A percentile compares a stretch with the other conserved stretches of the same genome.
These are phyloP conservation scores for Anisognathus igniventris DNA, from an alignment of 2,797 vertebrate species.

Conservation along the genomic window DNA sequence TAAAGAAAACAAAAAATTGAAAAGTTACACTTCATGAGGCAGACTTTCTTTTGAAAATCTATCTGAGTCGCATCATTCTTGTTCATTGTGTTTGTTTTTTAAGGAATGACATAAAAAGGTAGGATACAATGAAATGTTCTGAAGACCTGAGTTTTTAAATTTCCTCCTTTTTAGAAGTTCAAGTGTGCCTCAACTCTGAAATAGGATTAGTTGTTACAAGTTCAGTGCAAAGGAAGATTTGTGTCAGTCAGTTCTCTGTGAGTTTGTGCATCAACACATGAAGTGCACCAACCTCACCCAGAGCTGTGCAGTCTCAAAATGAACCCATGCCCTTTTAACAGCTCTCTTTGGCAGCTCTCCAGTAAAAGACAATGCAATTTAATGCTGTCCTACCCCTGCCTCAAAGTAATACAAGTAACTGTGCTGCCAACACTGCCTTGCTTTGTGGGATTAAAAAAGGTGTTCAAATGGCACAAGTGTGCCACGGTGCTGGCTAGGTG, in stretches of 20 bases:
- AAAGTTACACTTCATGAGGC: not conserved
- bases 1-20: not conserved
- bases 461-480: not conserved
- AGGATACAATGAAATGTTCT: not conserved
- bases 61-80: not conserved
- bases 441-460: not conserved
- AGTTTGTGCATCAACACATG: not conserved
- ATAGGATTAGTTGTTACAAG: not conserved
- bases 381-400: not conserved
- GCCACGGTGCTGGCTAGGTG: not conserved
- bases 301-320: not conserved
- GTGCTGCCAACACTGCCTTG: not conserved
- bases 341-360: not conserved
- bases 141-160: not conserved
- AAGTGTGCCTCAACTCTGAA: not conserved
- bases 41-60: not conserved
- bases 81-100: not conserved
- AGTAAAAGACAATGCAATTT: not conserved
- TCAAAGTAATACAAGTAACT: not conserved
- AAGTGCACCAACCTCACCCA: not conserved
- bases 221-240: not conserved
- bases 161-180: not conserved
- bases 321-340: not conserved
- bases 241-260: not conserved
- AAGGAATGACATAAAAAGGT: not conserved